Conservation (phyloP, 2,797 vertebrate species). For the Sebastes diaconus region DNA sequence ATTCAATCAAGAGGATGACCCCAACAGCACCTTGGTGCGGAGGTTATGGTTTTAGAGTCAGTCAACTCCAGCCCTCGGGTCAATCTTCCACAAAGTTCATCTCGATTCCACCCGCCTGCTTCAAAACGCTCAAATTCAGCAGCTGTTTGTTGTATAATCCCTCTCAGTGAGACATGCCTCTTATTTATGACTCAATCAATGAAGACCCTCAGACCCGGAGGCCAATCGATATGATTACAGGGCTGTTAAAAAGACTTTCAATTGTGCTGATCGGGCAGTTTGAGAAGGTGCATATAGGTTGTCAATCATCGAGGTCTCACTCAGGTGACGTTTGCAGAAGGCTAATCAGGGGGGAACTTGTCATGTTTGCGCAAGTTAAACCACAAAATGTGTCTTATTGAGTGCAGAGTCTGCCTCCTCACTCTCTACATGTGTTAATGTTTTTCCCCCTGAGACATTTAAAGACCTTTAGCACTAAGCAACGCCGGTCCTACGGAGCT, state of each 20-base stretch:
- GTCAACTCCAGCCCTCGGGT: conserved; percentile 58
- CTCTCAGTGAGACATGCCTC: conserved; percentile 33
- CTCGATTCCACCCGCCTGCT: conserved; percentile 26
- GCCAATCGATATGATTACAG: conserved; percentile 67
- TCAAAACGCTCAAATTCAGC: conserved; percentile 32
- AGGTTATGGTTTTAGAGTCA: conserved; percentile 70
- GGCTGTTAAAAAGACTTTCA: conserved; percentile 52
- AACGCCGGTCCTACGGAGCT: neutral
- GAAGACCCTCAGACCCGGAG: conserved; percentile 30
- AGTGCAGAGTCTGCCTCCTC: neutral
- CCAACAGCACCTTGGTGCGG: conserved; percentile 20
- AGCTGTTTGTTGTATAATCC: conserved; percentile 42
- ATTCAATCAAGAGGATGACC: conserved; percentile 72
- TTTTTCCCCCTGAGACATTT: conserved; percentile 47
- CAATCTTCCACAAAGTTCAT: conserved; percentile 47
- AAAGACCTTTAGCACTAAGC: conserved; percentile 22
- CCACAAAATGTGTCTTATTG: conserved; percentile 21
- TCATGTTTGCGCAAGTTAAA: conserved; percentile 43
- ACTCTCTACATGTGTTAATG: neutral
- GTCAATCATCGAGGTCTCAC: conserved; percentile 32
- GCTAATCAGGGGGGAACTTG: conserved; percentile 28
- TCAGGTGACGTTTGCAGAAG: neutral
- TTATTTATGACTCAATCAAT: conserved; percentile 71
- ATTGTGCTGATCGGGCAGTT: conserved; percentile 62
- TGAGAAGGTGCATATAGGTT: conserved; percentile 19